A percentile compares a stretch with the other conserved stretches of the same genome.
These are phyloP conservation scores for Marcusenius ussheri DNA, from an alignment of 2,113 vertebrate species.

Conservation along the genomic window DNA sequence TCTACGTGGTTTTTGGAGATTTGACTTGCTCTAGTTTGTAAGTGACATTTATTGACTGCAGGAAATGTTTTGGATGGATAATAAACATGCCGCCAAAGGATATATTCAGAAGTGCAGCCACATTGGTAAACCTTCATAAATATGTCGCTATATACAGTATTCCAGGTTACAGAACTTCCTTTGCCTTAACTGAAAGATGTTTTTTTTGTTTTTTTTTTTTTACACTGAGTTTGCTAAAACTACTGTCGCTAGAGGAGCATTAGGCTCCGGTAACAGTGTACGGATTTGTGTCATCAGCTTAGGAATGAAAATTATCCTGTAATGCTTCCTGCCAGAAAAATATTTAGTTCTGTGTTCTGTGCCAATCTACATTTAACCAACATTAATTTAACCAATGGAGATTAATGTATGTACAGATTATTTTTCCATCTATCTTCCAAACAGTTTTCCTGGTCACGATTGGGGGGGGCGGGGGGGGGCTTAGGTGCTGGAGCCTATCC, in stretches of 20 bases:
- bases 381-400: background rate
- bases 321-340: background rate
- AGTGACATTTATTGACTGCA: background rate
- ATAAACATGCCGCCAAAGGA: background rate
- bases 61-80: background rate
- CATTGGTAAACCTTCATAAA: background rate
- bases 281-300: background rate
- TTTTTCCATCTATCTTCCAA: background rate
- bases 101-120: background rate
- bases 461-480: background rate
- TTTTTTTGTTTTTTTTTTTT: background rate
- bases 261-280: background rate
- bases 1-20: background rate
- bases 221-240: background rate
- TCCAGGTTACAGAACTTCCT: background rate
- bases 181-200: background rate
- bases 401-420: background rate
- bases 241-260: background rate
- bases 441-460: background rate
- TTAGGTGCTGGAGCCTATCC: background rate
- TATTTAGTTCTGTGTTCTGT: background rate
- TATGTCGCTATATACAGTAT: background rate
- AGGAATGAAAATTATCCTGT: background rate
- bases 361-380: background rate
- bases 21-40: background rate